Evolutionary conservation across 2,113 vertebrate species (phyloP).

Genomic region (Probosciger aterrimus): DNA sequence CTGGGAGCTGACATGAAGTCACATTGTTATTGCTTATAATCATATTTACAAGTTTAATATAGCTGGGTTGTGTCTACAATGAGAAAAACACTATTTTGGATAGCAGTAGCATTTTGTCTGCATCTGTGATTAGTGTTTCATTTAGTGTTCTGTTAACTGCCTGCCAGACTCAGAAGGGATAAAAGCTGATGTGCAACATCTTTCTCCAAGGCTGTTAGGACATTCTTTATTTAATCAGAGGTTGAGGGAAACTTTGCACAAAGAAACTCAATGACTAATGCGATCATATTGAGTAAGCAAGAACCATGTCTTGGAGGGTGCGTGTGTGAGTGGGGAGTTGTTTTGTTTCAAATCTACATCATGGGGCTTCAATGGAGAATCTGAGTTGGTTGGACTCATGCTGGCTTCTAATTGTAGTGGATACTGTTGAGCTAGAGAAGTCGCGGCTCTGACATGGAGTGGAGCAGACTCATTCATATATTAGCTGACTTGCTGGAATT

Average conservation of each 20-base stretch:
- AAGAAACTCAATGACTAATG: background rate
- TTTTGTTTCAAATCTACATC: background rate
- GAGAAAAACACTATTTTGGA: conserved; percentile 7
- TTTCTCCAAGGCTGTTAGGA: background rate
- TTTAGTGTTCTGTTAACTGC: background rate
- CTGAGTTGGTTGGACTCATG: background rate
- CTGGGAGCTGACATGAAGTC: background rate
- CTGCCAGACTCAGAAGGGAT: background rate
- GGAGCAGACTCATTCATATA: rapidly evolving
- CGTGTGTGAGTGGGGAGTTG: background rate
- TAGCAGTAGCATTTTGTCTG: background rate
- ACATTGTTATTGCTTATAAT: background rate
- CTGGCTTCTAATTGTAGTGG: background rate
- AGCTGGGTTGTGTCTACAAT: background rate
- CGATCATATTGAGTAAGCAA: background rate
- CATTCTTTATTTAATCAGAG: background rate
- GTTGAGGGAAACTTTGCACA: background rate
- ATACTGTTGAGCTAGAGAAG: background rate
- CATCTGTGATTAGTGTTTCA: background rate
- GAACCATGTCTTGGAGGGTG: rapidly evolving
- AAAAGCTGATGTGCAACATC: background rate
- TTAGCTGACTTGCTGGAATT: background rate
- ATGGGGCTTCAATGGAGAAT: background rate
- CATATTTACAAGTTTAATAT: background rate
- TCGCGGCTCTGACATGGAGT: rapidly evolving